These are phyloP conservation scores for Tethea ocularis DNA, from an alignment of 2,888 invertebrate genomes.

Conservation along the genomic window DNA sequence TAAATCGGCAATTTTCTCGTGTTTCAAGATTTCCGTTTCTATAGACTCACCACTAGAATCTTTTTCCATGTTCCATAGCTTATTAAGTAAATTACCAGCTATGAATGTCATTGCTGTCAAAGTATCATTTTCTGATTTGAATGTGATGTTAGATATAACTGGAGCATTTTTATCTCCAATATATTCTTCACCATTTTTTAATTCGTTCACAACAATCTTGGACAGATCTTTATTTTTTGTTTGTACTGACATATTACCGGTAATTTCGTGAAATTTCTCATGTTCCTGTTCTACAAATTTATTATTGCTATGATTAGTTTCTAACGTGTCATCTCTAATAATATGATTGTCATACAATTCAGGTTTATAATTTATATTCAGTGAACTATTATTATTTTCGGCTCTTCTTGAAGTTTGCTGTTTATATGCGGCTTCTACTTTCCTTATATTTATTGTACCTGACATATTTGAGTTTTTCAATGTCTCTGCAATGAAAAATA, in stretches of 20 bases:
- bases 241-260: conserved; percentile 55
- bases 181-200: conserved; percentile 60
- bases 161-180: conserved; percentile 60
- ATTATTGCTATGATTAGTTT: conserved; percentile 44
- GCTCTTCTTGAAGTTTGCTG: conserved; percentile 48
- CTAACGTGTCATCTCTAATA: conserved; percentile 70
- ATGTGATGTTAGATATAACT: conserved; percentile 71
- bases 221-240: conserved; percentile 64
- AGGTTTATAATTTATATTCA: conserved; percentile 63
- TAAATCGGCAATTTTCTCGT: conserved; percentile 67
- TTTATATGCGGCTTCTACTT: conserved; percentile 36
- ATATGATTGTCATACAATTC: conserved; percentile 53
- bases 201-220: conserved; percentile 69
- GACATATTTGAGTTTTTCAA: conserved; percentile 52
- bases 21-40: conserved; percentile 65
- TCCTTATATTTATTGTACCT: conserved; percentile 60
- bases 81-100: conserved; percentile 74
- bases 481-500: conserved; percentile 55
- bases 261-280: conserved; percentile 43
- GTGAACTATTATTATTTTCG: conserved; percentile 41
- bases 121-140: conserved; percentile 75
- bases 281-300: conserved; percentile 38
- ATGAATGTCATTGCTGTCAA: conserved; percentile 74
- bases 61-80: conserved; percentile 74
- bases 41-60: conserved; percentile 52